Evolutionary conservation across 1,140 invertebrate species (phyloP).

Genomic region (Megalopta genalis): DNA sequence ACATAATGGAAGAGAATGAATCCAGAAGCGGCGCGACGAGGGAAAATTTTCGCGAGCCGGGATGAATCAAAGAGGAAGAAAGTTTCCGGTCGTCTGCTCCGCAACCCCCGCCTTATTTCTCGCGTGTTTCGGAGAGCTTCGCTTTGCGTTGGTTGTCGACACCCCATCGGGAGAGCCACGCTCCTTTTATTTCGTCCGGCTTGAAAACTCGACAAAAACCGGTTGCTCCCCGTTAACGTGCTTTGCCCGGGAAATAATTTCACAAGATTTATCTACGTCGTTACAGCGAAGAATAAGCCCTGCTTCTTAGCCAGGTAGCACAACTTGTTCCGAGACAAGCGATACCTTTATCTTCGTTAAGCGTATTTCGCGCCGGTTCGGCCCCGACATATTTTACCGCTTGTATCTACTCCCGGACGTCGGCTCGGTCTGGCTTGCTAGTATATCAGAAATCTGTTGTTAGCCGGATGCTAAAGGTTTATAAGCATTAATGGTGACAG

Average conservation of each 20-base stretch:
- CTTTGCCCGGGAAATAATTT: slow-evolving; percentile 7
- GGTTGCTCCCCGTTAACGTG: background rate
- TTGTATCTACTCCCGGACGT: background rate
- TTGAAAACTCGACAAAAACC: background rate
- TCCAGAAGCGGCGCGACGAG: background rate
- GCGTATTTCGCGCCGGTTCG: slow-evolving; percentile 1
- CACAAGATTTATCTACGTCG: slow-evolving; percentile 17
- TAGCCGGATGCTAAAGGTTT: background rate
- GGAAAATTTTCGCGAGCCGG: background rate
- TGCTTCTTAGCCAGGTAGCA: background rate
- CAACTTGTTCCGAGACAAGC: slow-evolving; percentile 3
- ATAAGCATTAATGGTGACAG: slow-evolving; percentile 9
- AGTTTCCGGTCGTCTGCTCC: background rate
- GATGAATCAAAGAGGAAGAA: background rate
- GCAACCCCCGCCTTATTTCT: background rate
- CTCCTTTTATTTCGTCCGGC: background rate
- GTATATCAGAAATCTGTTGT: slow-evolving; percentile 14
- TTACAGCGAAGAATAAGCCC: slow-evolving; percentile 1
- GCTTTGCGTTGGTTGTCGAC: slow-evolving; percentile 1
- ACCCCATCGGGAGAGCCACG: background rate
- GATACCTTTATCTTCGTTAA: slow-evolving; percentile 27
- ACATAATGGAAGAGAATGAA: too few relatives aligned
- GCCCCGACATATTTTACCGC: background rate
- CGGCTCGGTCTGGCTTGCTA: background rate
- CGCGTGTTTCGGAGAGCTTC: background rate